Evolutionary conservation across 1,140 invertebrate species (phyloP), one percentile per base, ranked within the genome.

Genomic region (Brachionus plicatilis): DNA sequence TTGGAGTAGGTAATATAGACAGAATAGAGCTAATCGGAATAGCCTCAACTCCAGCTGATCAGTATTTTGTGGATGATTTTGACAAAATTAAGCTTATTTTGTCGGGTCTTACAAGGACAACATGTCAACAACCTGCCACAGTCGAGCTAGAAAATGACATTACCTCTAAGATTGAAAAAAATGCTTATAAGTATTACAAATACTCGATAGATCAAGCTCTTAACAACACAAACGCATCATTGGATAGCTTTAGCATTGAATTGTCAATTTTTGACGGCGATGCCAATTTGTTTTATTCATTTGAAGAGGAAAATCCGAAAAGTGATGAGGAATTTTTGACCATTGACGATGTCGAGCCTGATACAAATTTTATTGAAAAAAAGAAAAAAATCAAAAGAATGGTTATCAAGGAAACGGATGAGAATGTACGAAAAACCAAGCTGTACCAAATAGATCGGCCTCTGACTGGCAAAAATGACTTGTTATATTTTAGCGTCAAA

Each of bases 331-430:
- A 76, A 27, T 76, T 76, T 76, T 27, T 76, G n/a, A 53, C 2
- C 43, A 24, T 14, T 47, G 27, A 50, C 20, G 47, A 50, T 27
- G 20, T 24, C 9, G 72, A 76, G 24, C n/a, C 41, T n/a, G 72
- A 76, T 76, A 27, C 17, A 27, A 76, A 76, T 53, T 76, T 50
- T 76, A 27, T 76, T 27, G 72, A 76, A 76, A 76, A 50, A 76
- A 29, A 6, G n/a, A 47, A 50, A 12, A 27, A 20, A 27, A 14
- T 50, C 6, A 76, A 37, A 50, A 20, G 41, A 27, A 76, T 12
- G 8, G 9, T 17, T 14, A 2, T 14, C 1, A 27, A 17, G 5
- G 37, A 50, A 76, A 8, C n/a, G 2, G 3, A 12, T 47, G 9
- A 47, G 3, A 14, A 27, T 12, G 17, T 76, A 27, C 20, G 0